These are phyloP conservation scores for Phenganax marumi DNA, from an alignment of 92 coral and sea anemone species.

Conservation along the genomic window DNA sequence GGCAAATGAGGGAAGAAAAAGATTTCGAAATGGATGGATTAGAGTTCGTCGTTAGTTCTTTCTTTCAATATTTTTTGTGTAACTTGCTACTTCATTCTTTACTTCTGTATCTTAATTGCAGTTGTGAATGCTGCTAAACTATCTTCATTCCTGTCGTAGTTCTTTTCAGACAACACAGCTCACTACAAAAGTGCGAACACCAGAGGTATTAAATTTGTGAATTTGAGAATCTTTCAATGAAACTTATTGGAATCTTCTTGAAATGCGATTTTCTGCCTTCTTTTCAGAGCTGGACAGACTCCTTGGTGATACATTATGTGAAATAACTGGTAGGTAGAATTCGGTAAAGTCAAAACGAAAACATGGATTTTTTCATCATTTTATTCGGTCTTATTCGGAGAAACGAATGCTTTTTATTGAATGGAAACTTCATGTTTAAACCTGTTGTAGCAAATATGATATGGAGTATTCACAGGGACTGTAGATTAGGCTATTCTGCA, in stretches of 20 bases:
- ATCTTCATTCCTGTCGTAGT: constrained; percentile 52
- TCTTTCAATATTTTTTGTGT: background rate
- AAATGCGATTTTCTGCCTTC: background rate
- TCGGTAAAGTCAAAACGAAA: background rate
- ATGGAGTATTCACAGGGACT: background rate
- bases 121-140: background rate
- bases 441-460: too few species aligned
- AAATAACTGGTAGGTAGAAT: constrained; percentile 74
- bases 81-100: background rate
- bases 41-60: constrained; percentile 77
- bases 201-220: constrained; percentile 62
- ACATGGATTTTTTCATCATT: too few species aligned
- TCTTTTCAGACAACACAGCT: constrained; percentile 87
- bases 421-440: too few species aligned
- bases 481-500: background rate
- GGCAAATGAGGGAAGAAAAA: constrained; percentile 89
- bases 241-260: background rate
- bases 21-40: constrained; percentile 92
- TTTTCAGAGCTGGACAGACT: constrained; percentile 77
- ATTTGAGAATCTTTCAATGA: background rate
- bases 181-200: constrained; percentile 94
- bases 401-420: too few species aligned
- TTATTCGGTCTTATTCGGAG: too few species aligned
- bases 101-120: background rate
- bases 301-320: constrained; percentile 97